Evolutionary conservation across 2,113 vertebrate genomes (phyloP).

Genomic region (Rhadina sibilatrix): DNA sequence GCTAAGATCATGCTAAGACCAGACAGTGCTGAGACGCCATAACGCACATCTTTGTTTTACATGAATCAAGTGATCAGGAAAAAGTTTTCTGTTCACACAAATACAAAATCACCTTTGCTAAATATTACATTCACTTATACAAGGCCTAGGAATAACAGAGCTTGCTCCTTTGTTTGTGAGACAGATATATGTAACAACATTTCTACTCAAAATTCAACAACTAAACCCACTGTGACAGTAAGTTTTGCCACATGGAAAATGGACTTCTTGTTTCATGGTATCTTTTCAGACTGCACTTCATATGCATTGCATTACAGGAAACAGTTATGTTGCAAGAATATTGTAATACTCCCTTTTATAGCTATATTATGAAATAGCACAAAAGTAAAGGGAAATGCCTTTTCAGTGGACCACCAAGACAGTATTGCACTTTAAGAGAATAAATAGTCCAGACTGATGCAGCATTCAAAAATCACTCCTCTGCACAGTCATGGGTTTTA

Average conservation of each 20-base stretch:
- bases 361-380: not conserved
- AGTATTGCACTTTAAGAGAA: not conserved
- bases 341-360: not conserved
- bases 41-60: not conserved
- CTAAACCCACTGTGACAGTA: not conserved
- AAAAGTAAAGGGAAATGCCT: not conserved
- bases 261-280: not conserved
- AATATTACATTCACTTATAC: not conserved
- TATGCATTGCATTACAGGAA: not conserved
- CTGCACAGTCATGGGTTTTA: not conserved
- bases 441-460: not conserved
- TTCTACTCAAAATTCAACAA: not conserved
- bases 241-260: not conserved
- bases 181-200: not conserved
- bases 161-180: not conserved
- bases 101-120: not conserved
- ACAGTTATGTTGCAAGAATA: not conserved
- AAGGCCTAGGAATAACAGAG: not conserved
- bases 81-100: not conserved
- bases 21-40: not conserved
- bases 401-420: not conserved
- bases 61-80: not conserved
- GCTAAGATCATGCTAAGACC: not conserved
- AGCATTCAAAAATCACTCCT: not conserved
- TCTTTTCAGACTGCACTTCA: not conserved